Percentiles rank a stretch among this genome's conserved stretches.
Evolutionary conservation across 1,140 invertebrate genomes (phyloP).

Genomic region (Probaryconus sp.): DNA sequence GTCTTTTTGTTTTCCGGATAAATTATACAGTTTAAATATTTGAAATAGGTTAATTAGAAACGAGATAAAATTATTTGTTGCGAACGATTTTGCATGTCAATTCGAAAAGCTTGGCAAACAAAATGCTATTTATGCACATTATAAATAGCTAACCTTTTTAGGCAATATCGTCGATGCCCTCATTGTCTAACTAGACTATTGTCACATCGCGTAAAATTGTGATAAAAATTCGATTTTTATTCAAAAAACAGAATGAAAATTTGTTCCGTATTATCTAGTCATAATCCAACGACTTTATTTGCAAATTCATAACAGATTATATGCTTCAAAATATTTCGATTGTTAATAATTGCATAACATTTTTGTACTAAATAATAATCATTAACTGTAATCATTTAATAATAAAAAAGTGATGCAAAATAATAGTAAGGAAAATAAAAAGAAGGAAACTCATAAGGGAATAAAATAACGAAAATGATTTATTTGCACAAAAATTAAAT

Average conservation of each 20-base stretch:
- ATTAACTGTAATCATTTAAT: too few relatives aligned
- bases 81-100: constrained; percentile 1
- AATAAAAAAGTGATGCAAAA: too few relatives aligned
- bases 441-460: constrained; percentile 20
- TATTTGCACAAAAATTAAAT: constrained; percentile 60
- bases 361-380: too few relatives aligned
- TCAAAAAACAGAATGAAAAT: not conserved
- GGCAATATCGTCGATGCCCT: not conserved
- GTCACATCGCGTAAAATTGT: not conserved
- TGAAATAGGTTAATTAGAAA: too few relatives aligned
- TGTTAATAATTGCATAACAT: too few relatives aligned
- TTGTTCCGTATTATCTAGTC: too few relatives aligned
- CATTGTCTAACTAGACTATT: constrained; percentile 23
- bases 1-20: too few relatives aligned
- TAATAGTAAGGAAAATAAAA: constrained; percentile 24
- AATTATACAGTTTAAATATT: too few relatives aligned
- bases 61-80: too few relatives aligned
- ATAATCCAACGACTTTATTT: too few relatives aligned
- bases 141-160: constrained; percentile 9
- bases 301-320: too few relatives aligned
- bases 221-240: constrained; percentile 1
- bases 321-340: too few relatives aligned
- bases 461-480: constrained; percentile 67
- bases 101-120: constrained; percentile 10
- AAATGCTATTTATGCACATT: constrained; percentile 9